Percentiles rank a stretch among this genome's conserved stretches.
Evolutionary conservation across 2,888 invertebrate genomes (phyloP).

Genomic region (Cheilosia urbana): DNA sequence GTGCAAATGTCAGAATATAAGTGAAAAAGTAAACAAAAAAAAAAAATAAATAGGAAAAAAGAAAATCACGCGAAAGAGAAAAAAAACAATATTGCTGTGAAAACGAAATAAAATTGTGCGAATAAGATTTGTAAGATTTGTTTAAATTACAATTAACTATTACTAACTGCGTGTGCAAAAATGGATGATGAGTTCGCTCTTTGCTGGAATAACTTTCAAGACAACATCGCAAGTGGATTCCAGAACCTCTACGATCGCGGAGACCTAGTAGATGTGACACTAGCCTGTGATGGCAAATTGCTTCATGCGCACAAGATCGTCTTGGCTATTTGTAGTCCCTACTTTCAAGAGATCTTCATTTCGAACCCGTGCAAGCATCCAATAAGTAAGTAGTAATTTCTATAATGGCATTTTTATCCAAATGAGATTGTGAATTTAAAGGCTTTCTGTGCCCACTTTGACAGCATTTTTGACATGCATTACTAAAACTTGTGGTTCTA

Average conservation of each 20-base stretch:
- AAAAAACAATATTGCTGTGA: conserved; percentile 47
- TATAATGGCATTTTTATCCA: background rate
- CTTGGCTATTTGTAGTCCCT: conserved; percentile 85
- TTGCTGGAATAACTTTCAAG: conserved; percentile 84
- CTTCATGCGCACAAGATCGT: conserved; percentile 85
- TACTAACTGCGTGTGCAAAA: conserved; percentile 37
- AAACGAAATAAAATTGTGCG: conserved; percentile 34
- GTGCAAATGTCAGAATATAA: conserved; percentile 71
- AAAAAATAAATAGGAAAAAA: conserved; percentile 55
- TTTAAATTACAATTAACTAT: conserved; percentile 34
- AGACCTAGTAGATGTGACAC: conserved; percentile 84
- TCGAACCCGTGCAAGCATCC: conserved; percentile 84
- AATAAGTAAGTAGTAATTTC: conserved; percentile 82
- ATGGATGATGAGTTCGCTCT: conserved; percentile 84
- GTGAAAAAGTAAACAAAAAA: conserved; percentile 72
- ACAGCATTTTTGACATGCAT: background rate
- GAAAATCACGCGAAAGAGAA: conserved; percentile 54
- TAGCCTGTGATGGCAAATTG: conserved; percentile 85
- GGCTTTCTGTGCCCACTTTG: background rate
- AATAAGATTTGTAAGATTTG: conserved; percentile 36
- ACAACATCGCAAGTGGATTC: conserved; percentile 84
- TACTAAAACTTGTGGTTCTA: too few relatives aligned
- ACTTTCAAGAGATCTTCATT: conserved; percentile 84
- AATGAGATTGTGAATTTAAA: background rate
- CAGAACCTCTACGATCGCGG: conserved; percentile 84